These are phyloP conservation scores for Apotomis betuletana DNA, from an alignment of 2,888 invertebrate species.

Conservation along the genomic window DNA sequence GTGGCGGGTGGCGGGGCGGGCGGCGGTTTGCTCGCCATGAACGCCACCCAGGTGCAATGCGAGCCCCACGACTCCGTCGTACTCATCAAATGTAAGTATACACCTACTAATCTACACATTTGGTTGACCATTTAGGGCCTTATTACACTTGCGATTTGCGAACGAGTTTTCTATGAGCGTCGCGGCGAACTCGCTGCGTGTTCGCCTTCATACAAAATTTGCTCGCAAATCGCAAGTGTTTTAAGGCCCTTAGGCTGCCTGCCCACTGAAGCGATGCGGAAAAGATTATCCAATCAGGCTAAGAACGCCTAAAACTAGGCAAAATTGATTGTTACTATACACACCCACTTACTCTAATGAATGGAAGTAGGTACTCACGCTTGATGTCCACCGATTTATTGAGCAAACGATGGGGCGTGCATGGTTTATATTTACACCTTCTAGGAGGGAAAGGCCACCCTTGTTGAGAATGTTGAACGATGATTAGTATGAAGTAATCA, in stretches of 20 bases:
- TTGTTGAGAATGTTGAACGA: not conserved
- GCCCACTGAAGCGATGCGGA: too few species aligned
- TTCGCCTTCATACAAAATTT: too few species aligned
- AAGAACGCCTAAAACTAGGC: not conserved
- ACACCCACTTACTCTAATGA: not conserved
- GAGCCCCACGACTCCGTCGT: slow-evolving; percentile 88
- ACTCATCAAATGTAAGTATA: slow-evolving; percentile 88
- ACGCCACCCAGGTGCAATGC: slow-evolving; percentile 86
- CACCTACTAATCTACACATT: slow-evolving; percentile 7
- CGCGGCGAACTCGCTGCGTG: too few species aligned
- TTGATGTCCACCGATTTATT: not conserved
- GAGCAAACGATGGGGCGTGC: not conserved
- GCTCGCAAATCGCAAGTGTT: too few species aligned
- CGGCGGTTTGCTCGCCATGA: slow-evolving; percentile 82
- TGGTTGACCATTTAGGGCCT: too few species aligned
- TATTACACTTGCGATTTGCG: too few species aligned
- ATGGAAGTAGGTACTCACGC: not conserved
- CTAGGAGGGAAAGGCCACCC: not conserved
- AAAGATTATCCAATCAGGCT: too few species aligned
- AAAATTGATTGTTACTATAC: not conserved
- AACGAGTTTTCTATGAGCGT: too few species aligned
- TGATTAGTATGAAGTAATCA: too few species aligned
- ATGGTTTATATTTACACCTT: not conserved
- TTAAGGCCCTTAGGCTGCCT: not conserved
- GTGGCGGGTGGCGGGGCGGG: slow-evolving; percentile 80